Conservation (phyloP, 2,888 invertebrate species). For the Camptogramma bilineatum region DNA sequence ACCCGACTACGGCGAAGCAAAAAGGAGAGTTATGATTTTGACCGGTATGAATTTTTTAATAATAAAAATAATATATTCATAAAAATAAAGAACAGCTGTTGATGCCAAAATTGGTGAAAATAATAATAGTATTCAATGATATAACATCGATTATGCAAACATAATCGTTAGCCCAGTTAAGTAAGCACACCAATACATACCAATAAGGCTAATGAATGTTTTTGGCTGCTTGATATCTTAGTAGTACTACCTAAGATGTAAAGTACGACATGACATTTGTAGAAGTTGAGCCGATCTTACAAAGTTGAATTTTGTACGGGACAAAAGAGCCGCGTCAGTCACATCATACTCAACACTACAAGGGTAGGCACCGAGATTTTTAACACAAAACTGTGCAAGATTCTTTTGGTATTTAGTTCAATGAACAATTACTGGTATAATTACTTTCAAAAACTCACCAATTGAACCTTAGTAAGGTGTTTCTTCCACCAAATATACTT, state of each 20-base stretch:
- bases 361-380: too few relatives aligned
- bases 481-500: conserved; percentile 95
- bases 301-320: too few relatives aligned
- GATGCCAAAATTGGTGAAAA: conserved; percentile 3
- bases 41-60: too few relatives aligned
- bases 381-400: too few relatives aligned
- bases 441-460: conserved; percentile 89
- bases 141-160: conserved; percentile 17
- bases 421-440: too few relatives aligned
- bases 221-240: neutral
- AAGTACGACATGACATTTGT: too few relatives aligned
- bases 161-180: conserved; percentile 13
- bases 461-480: conserved; percentile 92
- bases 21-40: too few relatives aligned
- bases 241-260: neutral
- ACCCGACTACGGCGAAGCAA: too few relatives aligned
- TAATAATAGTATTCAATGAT: conserved; percentile 2
- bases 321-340: too few relatives aligned
- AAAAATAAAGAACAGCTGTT: neutral
- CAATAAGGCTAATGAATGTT: neutral
- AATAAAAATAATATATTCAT: neutral
- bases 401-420: too few relatives aligned
- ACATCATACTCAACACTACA: too few relatives aligned
- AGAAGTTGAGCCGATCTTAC: too few relatives aligned
- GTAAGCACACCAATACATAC: neutral